A percentile compares a stretch with the other conserved stretches of the same genome.
Evolutionary conservation across 2,113 vertebrate genomes (phyloP).

Genomic region (Dasyprocta punctata): DNA sequence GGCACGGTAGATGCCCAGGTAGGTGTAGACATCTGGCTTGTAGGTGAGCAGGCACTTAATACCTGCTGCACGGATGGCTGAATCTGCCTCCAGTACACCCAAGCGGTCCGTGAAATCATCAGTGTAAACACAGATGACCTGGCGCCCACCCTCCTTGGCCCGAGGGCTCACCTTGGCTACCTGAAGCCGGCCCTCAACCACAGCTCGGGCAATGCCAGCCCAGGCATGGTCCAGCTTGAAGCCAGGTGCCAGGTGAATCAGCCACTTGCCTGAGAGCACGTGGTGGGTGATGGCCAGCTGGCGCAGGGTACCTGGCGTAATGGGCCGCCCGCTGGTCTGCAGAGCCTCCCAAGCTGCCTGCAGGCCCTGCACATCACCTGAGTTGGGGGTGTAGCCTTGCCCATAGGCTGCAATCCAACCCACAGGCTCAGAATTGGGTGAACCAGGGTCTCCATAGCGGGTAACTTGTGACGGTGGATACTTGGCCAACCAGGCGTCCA

Average conservation of each 20-base stretch:
- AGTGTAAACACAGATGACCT: slow-evolving; percentile 94
- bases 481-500: slow-evolving; percentile 92
- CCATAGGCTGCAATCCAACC: slow-evolving; percentile 92
- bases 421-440: slow-evolving; percentile 84
- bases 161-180: slow-evolving; percentile 91
- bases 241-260: slow-evolving; percentile 92
- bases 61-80: slow-evolving; percentile 89
- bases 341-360: slow-evolving; percentile 93
- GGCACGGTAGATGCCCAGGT: slow-evolving; percentile 93
- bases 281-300: slow-evolving; percentile 92
- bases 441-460: slow-evolving; percentile 86
- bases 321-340: slow-evolving; percentile 86
- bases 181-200: slow-evolving; percentile 88
- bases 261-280: slow-evolving; percentile 93
- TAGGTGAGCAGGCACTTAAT: slow-evolving; percentile 92
- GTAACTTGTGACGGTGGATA: slow-evolving; percentile 91
- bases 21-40: slow-evolving; percentile 94
- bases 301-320: slow-evolving; percentile 89
- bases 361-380: slow-evolving; percentile 86
- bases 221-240: slow-evolving; percentile 95
- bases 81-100: slow-evolving; percentile 89
- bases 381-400: slow-evolving; percentile 79
- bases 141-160: slow-evolving; percentile 83
- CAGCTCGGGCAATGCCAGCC: slow-evolving; percentile 90
- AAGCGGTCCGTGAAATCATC: slow-evolving; percentile 91